Base-by-base conservation (phyloP, 1,140 invertebrate genomes). In the Drosophila pseudoobscura region DNA sequence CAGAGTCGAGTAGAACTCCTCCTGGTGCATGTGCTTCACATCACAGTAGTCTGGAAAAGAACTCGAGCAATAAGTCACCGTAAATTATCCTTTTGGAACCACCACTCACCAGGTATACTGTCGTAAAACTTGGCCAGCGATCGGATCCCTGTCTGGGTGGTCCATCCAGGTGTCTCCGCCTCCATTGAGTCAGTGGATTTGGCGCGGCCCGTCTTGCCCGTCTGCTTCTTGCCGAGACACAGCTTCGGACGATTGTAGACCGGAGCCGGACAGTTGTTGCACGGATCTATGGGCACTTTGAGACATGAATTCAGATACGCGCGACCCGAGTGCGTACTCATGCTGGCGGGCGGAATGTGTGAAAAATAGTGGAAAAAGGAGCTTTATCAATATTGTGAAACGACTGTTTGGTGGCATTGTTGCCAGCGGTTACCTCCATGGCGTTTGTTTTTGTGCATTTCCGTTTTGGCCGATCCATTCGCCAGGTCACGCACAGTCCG, bases 251-350 rank as follows among this genome's bases (percentile, higher is more conserved):
- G 89, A 75, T 91, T 91, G 52, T 90, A 91, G n/a, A 79, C 62
- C 3, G 90, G 90, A 20, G 90, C 90, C 57, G 90, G 90, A 66
- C 90, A 91, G 70, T 91, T 91, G 65, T 90, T 91, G 55, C 90
- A 91, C 2, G 89, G 90, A 85, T 91, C 90, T 9, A 91, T 85
- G 29, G 90, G 90, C 51, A 90, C 87, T 71, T 91, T 91, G 3
- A 91, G 52, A 35, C 89, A 91, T 43, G 89, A 78, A 68, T 91
- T 88, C 13, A 91, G 69, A 76, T 70, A 90, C 20, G 69, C 39
- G 2, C 66, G 59, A 0, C 56, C 73, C 22, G 63, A 55, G 45
- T 88, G 75, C 53, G 76, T 84, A 60, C 78, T 63, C 78, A 89
- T 89, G 31, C 62, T 64, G 64, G 44, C 62, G 46, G 61, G 24